Conservation (phyloP, 1,140 invertebrate species). For the Aethina tumida region DNA sequence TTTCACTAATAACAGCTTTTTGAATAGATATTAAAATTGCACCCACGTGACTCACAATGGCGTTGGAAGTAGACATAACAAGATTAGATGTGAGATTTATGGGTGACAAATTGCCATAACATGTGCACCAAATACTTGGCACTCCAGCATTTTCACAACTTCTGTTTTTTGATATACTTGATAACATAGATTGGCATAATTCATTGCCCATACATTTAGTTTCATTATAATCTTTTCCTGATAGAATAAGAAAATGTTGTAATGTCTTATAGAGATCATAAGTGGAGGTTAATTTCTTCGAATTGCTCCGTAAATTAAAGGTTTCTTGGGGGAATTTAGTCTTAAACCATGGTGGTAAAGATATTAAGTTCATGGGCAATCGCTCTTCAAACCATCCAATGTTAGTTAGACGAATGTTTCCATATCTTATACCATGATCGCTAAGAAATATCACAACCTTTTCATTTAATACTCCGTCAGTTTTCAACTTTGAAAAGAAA, state of each 20-base stretch:
- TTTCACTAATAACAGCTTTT: too few species aligned
- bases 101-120: too few species aligned
- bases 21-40: too few species aligned
- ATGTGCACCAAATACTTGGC: conserved; percentile 69
- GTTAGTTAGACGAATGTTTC: conserved; percentile 55
- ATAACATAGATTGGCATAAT: conserved; percentile 57
- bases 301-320: conserved; percentile 53
- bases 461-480: conserved; percentile 41
- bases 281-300: conserved; percentile 54
- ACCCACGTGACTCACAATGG: too few species aligned
- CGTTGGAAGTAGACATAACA: too few species aligned
- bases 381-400: conserved; percentile 78
- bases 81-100: too few species aligned
- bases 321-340: conserved; percentile 44
- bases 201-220: conserved; percentile 43
- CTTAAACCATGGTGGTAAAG: conserved; percentile 57
- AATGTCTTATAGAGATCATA: conserved; percentile 65
- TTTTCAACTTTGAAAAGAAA: conserved; percentile 39
- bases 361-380: conserved; percentile 67
- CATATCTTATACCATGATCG: conserved; percentile 80
- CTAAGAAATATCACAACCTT: conserved; percentile 62
- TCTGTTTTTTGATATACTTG: conserved; percentile 48
- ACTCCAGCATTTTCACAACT: conserved; percentile 64
- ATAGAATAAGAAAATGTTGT: conserved; percentile 36
- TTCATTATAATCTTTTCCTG: conserved; percentile 35